Evolutionary conservation across 2,797 vertebrate species (phyloP).

Genomic region (Rhinophrynus dorsalis): DNA sequence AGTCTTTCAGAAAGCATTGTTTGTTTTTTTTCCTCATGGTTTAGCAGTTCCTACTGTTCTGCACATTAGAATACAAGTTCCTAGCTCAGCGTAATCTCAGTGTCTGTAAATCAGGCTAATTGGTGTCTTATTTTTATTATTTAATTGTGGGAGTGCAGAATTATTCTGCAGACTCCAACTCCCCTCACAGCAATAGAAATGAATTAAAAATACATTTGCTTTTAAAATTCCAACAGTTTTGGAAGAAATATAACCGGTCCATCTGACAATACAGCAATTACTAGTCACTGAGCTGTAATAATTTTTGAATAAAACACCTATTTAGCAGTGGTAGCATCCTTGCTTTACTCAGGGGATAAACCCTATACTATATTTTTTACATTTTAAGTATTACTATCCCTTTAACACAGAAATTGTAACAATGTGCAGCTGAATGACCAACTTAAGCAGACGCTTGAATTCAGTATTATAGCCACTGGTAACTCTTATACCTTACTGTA

Average conservation of each 20-base stretch:
- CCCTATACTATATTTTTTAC: no score
- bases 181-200: slow-evolving; percentile 6
- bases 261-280: neutral
- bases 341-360: no score
- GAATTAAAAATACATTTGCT: slow-evolving; percentile 3
- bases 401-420: no score
- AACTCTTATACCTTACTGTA: no score
- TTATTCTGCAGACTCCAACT: slow-evolving; percentile 13
- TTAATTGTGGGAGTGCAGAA: slow-evolving; percentile 38
- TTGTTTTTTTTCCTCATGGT: slow-evolving; percentile 39
- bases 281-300: neutral
- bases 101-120: slow-evolving; percentile 50
- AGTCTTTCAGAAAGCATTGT: slow-evolving; percentile 15
- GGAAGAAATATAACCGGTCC: no score
- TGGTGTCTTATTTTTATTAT: slow-evolving; percentile 38
- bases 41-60: no score
- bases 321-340: no score
- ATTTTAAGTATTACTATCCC: no score
- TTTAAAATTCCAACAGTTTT: neutral
- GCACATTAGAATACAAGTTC: slow-evolving; percentile 22
- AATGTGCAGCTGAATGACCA: no score
- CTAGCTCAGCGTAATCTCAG: slow-evolving; percentile 39
- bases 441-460: no score
- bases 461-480: no score
- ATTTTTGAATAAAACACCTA: neutral